Evolutionary conservation across 1,140 invertebrate genomes (phyloP).

Genomic region (roundworm (Caenorhabditis elegans)): DNA sequence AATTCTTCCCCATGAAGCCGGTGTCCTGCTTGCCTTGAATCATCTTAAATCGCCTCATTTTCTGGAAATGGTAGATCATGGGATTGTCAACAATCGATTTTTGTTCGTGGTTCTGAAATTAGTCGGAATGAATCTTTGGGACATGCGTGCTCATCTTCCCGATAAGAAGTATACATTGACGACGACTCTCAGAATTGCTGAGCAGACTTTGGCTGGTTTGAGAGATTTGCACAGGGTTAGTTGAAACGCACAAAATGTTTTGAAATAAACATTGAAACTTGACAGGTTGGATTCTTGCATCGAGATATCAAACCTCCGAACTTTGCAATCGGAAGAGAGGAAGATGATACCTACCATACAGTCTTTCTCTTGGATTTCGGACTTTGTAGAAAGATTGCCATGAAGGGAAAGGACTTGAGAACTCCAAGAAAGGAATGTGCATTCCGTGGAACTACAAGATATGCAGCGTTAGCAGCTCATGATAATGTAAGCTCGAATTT

Average conservation of each 20-base stretch:
- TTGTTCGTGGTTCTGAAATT: constrained; percentile 35
- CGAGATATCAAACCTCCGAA: constrained; percentile 38
- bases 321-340: constrained; percentile 37
- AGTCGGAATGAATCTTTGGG: constrained; percentile 42
- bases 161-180: constrained; percentile 22
- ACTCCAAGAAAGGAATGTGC: constrained; percentile 27
- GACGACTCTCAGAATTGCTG: neutral
- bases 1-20: constrained; percentile 15
- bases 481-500: neutral
- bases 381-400: neutral
- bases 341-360: constrained; percentile 8
- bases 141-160: neutral
- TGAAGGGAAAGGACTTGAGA: constrained; percentile 33
- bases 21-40: constrained; percentile 5
- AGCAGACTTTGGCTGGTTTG: constrained; percentile 33
- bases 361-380: constrained; percentile 44
- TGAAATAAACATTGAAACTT: neutral
- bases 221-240: constrained; percentile 36
- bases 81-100: constrained; percentile 15
- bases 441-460: constrained; percentile 44
- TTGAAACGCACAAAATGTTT: no score
- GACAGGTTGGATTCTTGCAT: constrained; percentile 21
- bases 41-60: constrained; percentile 37
- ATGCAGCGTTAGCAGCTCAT: constrained; percentile 34
- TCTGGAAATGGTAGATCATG: constrained; percentile 19